Evolutionary conservation across 2,888 invertebrate species (phyloP).

Genomic region (Artemia sp.): DNA sequence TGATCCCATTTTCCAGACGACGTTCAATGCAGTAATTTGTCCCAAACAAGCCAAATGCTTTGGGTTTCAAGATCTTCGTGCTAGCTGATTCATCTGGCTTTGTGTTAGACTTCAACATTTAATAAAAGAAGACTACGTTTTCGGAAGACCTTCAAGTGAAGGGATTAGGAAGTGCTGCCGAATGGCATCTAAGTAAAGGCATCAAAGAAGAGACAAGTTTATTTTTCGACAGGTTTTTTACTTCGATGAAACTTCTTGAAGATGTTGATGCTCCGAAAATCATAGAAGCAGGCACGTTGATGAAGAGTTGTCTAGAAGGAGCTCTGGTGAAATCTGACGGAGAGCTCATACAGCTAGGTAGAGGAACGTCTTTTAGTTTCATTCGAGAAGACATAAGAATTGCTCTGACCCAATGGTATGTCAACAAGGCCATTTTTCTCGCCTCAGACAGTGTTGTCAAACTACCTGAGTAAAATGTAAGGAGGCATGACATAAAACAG

Average conservation of each 20-base stretch:
- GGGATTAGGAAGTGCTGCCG: slow-evolving; percentile 19
- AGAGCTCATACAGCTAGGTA: slow-evolving; percentile 17
- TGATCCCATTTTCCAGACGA: slow-evolving; percentile 21
- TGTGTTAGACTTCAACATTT: slow-evolving; percentile 21
- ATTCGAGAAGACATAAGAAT: slow-evolving; percentile 19
- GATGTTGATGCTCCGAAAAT: slow-evolving; percentile 17
- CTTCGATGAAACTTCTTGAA: slow-evolving; percentile 19
- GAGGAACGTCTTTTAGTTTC: slow-evolving; percentile 16
- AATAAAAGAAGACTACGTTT: slow-evolving; percentile 19
- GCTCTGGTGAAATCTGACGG: background rate
- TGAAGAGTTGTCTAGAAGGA: slow-evolving; percentile 18
- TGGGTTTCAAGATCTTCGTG: slow-evolving; percentile 21
- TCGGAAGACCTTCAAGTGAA: slow-evolving; percentile 15
- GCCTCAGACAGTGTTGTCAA: no score
- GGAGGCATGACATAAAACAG: no score
- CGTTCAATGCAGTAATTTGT: slow-evolving; percentile 19
- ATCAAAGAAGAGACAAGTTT: slow-evolving; percentile 18
- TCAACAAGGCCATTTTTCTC: slow-evolving; percentile 20
- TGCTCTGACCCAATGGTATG: slow-evolving; percentile 23
- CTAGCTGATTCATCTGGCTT: slow-evolving; percentile 20
- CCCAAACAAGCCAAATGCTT: slow-evolving; percentile 16
- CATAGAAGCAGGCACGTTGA: slow-evolving; percentile 20
- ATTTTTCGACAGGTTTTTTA: slow-evolving; percentile 22
- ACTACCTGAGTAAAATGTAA: no score
- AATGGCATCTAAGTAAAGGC: slow-evolving; percentile 20